phyloP scores from a whole-genome alignment of 2,888 invertebrate species.

The Ormia ochracea region DNA sequence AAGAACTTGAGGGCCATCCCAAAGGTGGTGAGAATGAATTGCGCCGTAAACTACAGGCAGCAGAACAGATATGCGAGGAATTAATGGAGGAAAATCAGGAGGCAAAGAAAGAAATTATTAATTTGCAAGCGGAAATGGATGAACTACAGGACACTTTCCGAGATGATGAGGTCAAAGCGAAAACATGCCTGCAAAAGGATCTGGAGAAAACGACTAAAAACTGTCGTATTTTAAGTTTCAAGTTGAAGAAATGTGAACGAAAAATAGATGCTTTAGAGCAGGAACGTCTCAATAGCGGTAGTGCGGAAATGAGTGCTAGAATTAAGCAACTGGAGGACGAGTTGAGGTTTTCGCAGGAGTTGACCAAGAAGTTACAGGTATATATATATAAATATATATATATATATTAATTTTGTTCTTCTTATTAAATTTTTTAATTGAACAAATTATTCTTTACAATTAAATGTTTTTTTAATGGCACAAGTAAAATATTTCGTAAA shows the following conservation, averaged over 20 bases:
- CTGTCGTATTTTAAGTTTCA: conserved; percentile 98
- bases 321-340: conserved; percentile 92
- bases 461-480: no score
- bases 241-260: conserved; percentile 96
- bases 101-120: conserved; percentile 93
- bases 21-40: conserved; percentile 82
- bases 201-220: conserved; percentile 98
- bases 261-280: conserved; percentile 90
- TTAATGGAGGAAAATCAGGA: conserved; percentile 97
- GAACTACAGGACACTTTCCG: conserved; percentile 98
- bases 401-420: no score
- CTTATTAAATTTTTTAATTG: no score
- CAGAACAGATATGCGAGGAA: conserved; percentile 94
- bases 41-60: conserved; percentile 88
- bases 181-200: conserved; percentile 94
- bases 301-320: conserved; percentile 81
- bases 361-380: conserved; percentile 82
- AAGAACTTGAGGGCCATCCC: conserved; percentile 82
- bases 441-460: no score
- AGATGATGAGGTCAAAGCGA: conserved; percentile 98
- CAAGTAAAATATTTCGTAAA: no score
- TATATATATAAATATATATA: no score
- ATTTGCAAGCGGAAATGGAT: conserved; percentile 97
- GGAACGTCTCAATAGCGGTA: conserved; percentile 84
- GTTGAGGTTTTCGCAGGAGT: conserved; percentile 87